Evolutionary conservation across 2,797 vertebrate genomes (phyloP).

Genomic region (Calcarius lapponicus): DNA sequence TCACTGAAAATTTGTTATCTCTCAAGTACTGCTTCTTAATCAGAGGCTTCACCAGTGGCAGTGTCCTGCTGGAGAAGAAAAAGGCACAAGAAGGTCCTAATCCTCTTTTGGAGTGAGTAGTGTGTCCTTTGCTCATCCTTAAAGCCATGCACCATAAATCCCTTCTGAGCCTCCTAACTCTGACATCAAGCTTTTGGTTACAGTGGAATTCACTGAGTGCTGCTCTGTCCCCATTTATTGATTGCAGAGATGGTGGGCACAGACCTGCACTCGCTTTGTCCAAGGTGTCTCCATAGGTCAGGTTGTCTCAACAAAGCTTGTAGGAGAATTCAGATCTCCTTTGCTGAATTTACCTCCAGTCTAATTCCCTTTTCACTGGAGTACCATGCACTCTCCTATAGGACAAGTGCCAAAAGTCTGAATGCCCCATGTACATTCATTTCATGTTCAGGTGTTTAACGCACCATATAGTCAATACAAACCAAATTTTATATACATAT

Average conservation of each 20-base stretch:
- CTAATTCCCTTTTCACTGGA: not conserved
- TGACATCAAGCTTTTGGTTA: not conserved
- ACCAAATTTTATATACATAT: too few relatives aligned
- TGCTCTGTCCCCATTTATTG: not conserved
- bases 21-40: slow-evolving; percentile 40
- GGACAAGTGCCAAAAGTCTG: not conserved
- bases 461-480: not conserved
- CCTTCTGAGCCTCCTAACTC: not conserved
- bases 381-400: not conserved
- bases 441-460: not conserved
- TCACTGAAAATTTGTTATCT: slow-evolving; percentile 46
- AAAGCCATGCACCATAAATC: not conserved
- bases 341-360: not conserved
- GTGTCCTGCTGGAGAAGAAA: slow-evolving; percentile 27
- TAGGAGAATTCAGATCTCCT: not conserved
- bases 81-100: not conserved
- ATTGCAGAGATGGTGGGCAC: not conserved
- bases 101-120: not conserved
- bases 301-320: not conserved
- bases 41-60: slow-evolving; percentile 9
- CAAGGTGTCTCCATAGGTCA: not conserved
- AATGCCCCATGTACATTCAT: not conserved
- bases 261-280: not conserved
- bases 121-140: not conserved
- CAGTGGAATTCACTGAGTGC: not conserved